These are phyloP conservation scores for Chesias legatella DNA, from an alignment of 2,888 invertebrate species.

Conservation along the genomic window DNA sequence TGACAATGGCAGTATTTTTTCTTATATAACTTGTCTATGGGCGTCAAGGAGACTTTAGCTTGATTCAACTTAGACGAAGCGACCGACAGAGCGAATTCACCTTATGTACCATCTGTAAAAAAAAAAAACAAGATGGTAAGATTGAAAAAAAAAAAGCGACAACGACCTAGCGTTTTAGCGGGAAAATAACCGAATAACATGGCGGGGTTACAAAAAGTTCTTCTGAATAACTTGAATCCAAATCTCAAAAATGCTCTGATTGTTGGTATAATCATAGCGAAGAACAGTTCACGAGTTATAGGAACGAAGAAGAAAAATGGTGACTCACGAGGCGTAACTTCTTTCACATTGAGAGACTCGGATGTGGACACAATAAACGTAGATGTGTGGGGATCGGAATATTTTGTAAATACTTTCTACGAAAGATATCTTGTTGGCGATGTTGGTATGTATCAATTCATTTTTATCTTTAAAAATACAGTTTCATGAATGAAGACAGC, in stretches of 20 bases:
- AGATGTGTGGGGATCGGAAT: constrained; percentile 86
- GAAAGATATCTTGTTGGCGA: constrained; percentile 85
- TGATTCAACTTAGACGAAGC: no score
- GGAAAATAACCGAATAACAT: constrained; percentile 37
- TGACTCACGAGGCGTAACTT: constrained; percentile 85
- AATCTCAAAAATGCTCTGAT: constrained; percentile 69
- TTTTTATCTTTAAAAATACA: no score
- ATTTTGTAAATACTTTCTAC: constrained; percentile 81
- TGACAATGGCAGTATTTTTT: no score
- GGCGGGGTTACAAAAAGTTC: constrained; percentile 68
- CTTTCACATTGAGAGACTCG: constrained; percentile 88
- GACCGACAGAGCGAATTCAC: no score
- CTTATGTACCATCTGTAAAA: no score
- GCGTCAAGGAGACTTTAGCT: no score
- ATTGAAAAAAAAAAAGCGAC: no score
- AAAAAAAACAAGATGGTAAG: no score
- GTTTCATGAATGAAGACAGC: no score
- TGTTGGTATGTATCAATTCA: constrained; percentile 75
- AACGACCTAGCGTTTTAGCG: constrained; percentile 3
- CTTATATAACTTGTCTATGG: no score
- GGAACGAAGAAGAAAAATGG: constrained; percentile 72
- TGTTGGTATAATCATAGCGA: constrained; percentile 83
- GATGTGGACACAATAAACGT: constrained; percentile 86
- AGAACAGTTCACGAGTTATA: constrained; percentile 80
- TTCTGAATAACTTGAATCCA: constrained; percentile 62